Percentiles rank a stretch among this genome's conserved stretches.
phyloP scores from a whole-genome alignment of 2,113 vertebrate genomes.

The Thunnus maccoyii region DNA sequence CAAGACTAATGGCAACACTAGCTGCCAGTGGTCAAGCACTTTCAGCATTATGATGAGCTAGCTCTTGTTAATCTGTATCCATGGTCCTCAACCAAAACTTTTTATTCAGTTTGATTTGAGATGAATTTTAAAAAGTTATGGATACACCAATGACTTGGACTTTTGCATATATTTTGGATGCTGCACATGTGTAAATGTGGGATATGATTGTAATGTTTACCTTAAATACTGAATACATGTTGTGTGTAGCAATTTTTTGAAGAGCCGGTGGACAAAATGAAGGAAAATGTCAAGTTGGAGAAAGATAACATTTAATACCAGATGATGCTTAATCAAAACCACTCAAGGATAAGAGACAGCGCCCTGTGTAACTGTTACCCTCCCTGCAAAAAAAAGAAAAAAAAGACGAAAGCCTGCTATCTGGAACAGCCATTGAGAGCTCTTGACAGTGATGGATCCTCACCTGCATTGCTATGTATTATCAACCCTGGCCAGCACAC shows the following conservation, averaged over 20 bases:
- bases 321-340: constrained; percentile 83
- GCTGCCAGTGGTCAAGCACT: neutral
- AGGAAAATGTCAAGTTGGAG: constrained; percentile 28
- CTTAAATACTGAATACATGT: neutral
- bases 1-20: neutral
- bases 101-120: neutral
- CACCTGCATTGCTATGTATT: constrained; percentile 78
- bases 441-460: constrained; percentile 85
- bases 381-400: constrained; percentile 33
- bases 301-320: constrained; percentile 57
- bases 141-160: neutral
- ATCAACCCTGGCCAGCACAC: constrained; percentile 78
- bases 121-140: neutral
- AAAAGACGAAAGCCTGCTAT: constrained; percentile 61
- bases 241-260: constrained; percentile 1
- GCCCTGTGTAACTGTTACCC: constrained; percentile 57
- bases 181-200: neutral
- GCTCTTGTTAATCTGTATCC: neutral
- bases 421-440: constrained; percentile 64
- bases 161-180: neutral
- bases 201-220: neutral
- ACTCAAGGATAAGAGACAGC: constrained; percentile 66
- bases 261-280: constrained; percentile 14
- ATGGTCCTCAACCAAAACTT: neutral
- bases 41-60: neutral